Evolutionary conservation across 2,113 vertebrate species (phyloP), one percentile per base, ranked within the genome.

Genomic region (Opisthocomus hoazin): DNA sequence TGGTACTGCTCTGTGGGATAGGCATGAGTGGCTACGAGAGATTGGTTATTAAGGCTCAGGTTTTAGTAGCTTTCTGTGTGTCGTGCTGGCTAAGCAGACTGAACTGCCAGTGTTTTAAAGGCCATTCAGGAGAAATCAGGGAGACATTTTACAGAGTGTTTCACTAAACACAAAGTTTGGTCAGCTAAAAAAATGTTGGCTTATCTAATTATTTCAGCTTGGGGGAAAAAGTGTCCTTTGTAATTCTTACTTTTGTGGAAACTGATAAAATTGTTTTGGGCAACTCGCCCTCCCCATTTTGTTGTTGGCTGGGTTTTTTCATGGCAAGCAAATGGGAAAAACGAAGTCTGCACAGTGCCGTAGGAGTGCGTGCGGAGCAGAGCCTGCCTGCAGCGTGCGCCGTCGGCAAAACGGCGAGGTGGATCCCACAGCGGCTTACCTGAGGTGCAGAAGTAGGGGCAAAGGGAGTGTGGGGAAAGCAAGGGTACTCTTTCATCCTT

Each of bases 351-450:
- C 29, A 30, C 36, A 12, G 68, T 3, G 53, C 21, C 45, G 46
- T 5, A 27, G 63, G 56, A 39, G 3, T 2, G 51, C 0, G 0
- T 3, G 2, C 1, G 5, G 66, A 64, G 57, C 48, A 56, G 81
- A n/a, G 24, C 24, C 39, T 89, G 41, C 34, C 58, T 37, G 48
- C 43, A 36, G 58, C 3, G 0, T 12, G 68, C 11, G n/a, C 58
- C 8, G 3, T 21, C 6, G 12, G 26, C 53, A 73, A 15, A n/a
- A 20, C 4, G 4, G 68, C 21, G 17, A 32, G 39, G 73, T 11
- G 20, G 7, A 39, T 63, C 68, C 61, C 24, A 20, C 46, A 19
- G 27, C 2, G 1, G n/a, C 8, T 7, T 5, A 21, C 18, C 34
- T 22, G 37, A 32, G 58, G 9, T 41, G 48, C 56, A 58, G 37